phyloP scores from a whole-genome alignment of 2,113 vertebrate genomes.

The Ivindomyrus marchei region DNA sequence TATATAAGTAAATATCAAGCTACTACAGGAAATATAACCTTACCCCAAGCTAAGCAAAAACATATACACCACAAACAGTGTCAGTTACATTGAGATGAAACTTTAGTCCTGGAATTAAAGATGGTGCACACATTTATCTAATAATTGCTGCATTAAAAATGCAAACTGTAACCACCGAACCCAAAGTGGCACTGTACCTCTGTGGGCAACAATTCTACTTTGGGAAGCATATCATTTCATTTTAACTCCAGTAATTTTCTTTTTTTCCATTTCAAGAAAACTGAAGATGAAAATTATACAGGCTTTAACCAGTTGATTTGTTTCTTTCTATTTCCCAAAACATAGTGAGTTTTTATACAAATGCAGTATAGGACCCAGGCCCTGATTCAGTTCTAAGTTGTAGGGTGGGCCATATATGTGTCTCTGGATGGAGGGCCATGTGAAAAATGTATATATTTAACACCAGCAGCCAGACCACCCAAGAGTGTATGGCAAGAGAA shows the following conservation, averaged over 20 bases:
- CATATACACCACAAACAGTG: background rate
- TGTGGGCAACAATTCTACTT: background rate
- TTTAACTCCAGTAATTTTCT: background rate
- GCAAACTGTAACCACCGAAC: background rate
- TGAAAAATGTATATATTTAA: background rate
- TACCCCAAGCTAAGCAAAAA: background rate
- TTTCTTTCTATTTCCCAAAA: background rate
- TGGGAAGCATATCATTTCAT: background rate
- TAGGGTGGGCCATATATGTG: background rate
- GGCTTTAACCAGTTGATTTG: background rate
- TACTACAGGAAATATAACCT: background rate
- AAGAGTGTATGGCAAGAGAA: background rate
- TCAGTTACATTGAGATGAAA: background rate
- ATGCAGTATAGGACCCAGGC: background rate
- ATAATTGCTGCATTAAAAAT: background rate
- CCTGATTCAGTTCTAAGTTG: background rate
- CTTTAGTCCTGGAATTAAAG: background rate
- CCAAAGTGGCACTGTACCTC: background rate
- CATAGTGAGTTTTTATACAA: background rate
- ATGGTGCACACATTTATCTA: background rate
- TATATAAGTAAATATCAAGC: background rate
- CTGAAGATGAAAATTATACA: background rate
- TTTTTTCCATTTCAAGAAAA: background rate
- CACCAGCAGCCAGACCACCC: background rate
- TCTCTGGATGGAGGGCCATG: background rate